Conservation (phyloP, 2,888 invertebrate genomes). For the Caenorhabditis becei region DNA sequence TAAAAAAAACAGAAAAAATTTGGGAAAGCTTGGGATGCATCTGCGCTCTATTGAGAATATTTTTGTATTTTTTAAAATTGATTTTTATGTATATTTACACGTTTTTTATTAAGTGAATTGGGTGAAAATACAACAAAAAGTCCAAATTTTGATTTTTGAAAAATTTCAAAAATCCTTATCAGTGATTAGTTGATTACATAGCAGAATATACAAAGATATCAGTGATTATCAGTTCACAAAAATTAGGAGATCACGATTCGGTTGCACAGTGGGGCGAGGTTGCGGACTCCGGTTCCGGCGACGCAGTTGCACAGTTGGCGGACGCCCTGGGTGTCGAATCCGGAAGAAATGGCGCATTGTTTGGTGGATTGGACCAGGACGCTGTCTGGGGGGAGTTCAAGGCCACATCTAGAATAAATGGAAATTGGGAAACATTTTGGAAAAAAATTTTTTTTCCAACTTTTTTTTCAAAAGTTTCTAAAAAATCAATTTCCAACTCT, state of each 20-base stretch:
- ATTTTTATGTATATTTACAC: too few species aligned
- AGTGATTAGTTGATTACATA: not conserved
- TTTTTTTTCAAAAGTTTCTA: not conserved
- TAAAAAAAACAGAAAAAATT: too few species aligned
- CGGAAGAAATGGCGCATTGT: constrained; percentile 75
- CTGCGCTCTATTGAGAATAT: too few species aligned
- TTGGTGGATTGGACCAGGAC: constrained; percentile 78
- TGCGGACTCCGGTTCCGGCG: constrained; percentile 61
- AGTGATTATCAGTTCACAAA: too few species aligned
- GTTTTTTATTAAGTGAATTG: too few species aligned
- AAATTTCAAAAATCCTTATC: not conserved
- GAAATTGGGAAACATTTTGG: too few species aligned
- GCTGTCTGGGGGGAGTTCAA: constrained; percentile 78
- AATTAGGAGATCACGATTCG: constrained; percentile 62
- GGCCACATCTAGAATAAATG: constrained; percentile 79
- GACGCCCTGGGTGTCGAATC: constrained; percentile 76
- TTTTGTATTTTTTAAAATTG: too few species aligned
- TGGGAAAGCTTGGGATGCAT: too few species aligned
- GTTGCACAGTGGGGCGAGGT: constrained; percentile 61
- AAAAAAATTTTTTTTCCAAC: not conserved
- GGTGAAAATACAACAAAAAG: too few species aligned
- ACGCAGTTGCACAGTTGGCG: constrained; percentile 77
- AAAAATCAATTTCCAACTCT: not conserved
- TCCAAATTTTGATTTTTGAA: not conserved
- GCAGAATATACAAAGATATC: too few species aligned